phyloP scores from a whole-genome alignment of 1,140 invertebrate species.

The Pollicipes pollicipes region DNA sequence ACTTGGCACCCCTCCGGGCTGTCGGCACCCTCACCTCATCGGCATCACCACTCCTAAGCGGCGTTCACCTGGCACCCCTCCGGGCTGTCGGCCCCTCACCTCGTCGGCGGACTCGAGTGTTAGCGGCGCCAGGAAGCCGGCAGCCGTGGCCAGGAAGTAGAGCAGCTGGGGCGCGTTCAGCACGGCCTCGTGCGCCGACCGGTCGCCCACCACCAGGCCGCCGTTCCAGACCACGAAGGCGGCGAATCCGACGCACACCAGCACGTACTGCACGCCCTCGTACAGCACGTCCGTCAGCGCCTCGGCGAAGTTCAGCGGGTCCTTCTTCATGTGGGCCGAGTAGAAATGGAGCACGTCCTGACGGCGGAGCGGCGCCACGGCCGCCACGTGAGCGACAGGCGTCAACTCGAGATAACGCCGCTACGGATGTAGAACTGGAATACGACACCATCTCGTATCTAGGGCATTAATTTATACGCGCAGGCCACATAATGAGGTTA shows the following conservation, averaged over 20 bases:
- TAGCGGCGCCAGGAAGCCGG: slow-evolving; percentile 15
- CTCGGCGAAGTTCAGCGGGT: slow-evolving; percentile 12
- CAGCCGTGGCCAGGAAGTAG: slow-evolving; percentile 47
- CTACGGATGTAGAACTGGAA: too few relatives aligned
- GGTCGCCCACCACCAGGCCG: slow-evolving; percentile 84
- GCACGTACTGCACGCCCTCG: slow-evolving; percentile 32
- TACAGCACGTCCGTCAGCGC: slow-evolving; percentile 18
- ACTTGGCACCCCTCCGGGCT: too few relatives aligned
- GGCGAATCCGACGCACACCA: slow-evolving; percentile 46
- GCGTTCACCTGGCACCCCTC: too few relatives aligned
- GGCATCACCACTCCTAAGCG: too few relatives aligned
- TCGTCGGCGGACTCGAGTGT: neutral
- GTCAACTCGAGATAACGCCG: too few relatives aligned
- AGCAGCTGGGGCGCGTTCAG: slow-evolving; percentile 58
- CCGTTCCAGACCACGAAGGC: slow-evolving; percentile 55
- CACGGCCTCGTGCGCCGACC: slow-evolving; percentile 56
- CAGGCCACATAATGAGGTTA: too few relatives aligned
- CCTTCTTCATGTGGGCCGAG: neutral
- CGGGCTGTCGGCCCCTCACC: neutral
- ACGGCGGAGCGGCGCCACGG: neutral
- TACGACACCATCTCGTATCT: too few relatives aligned
- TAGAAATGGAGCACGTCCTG: slow-evolving; percentile 4
- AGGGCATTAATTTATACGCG: too few relatives aligned
- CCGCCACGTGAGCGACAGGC: too few relatives aligned
- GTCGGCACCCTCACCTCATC: neutral